Conservation (phyloP, 2,113 vertebrate species). For the Urocolius indicus region DNA sequence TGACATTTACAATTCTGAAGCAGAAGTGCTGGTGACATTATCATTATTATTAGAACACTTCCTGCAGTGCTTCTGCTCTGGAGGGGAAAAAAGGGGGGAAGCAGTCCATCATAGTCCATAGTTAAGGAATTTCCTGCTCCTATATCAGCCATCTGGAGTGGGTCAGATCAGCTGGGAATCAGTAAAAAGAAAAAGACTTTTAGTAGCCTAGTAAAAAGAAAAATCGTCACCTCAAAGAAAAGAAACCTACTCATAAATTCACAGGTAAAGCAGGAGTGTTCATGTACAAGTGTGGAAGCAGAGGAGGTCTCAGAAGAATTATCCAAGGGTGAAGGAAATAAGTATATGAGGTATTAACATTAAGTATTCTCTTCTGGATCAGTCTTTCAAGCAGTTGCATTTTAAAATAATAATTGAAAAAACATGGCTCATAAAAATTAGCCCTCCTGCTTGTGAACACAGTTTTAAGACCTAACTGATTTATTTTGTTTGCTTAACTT, state of each 20-base stretch:
- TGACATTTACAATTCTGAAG: conserved; percentile 15
- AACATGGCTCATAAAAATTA: not conserved
- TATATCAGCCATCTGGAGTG: conserved; percentile 2
- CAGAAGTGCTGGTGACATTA: not conserved
- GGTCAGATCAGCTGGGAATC: not conserved
- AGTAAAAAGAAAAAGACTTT: not conserved
- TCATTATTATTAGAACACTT: not conserved
- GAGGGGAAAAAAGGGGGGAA: not conserved
- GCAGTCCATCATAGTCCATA: not conserved
- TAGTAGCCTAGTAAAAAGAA: not conserved
- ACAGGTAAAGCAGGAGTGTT: not conserved
- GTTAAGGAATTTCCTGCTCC: conserved; percentile 1
- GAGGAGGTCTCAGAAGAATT: not conserved
- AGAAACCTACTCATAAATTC: not conserved
- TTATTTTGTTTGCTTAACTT: conserved; percentile 42
- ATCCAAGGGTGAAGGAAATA: not conserved
- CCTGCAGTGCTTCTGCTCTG: conserved; percentile 21
- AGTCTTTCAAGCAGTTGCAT: not conserved
- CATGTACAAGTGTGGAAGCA: not conserved
- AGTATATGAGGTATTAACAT: not conserved
- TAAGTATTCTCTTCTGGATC: not conserved
- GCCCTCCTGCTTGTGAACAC: not conserved
- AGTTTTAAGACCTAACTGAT: conserved; percentile 17
- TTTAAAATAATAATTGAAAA: conserved; percentile 14
- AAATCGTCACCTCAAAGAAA: not conserved